Percentiles rank a stretch among this genome's conserved stretches.
Evolutionary conservation across 2,113 vertebrate species (phyloP).

Genomic region (Corythornis madagascariensis): DNA sequence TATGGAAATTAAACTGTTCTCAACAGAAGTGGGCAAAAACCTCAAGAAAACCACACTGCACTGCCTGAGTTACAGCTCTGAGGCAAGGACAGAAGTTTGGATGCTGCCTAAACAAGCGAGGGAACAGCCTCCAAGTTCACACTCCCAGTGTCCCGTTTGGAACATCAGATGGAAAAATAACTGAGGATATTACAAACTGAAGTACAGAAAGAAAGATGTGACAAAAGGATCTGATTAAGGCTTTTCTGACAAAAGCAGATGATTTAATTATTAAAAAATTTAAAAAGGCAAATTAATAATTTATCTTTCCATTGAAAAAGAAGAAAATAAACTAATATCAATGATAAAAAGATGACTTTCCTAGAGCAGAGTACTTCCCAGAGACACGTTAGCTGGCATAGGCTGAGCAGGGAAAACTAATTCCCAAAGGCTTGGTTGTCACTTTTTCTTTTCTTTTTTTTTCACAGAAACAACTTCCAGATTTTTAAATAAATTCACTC

Average conservation of each 20-base stretch:
- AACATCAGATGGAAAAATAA: conserved; percentile 7
- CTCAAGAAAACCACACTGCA: not conserved
- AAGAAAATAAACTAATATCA: not conserved
- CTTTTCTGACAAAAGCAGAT: conserved; percentile 1
- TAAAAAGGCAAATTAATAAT: not conserved
- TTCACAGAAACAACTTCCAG: not conserved
- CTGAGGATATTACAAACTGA: conserved; percentile 12
- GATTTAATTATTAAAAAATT: not conserved
- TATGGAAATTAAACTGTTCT: conserved; percentile 9
- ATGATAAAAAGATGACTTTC: not conserved
- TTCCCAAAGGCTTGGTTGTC: not conserved
- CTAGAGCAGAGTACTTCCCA: not conserved
- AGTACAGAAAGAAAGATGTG: not conserved
- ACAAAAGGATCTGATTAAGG: conserved; percentile 24
- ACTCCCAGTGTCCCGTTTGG: not conserved
- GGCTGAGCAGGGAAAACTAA: not conserved
- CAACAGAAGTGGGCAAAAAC: not conserved
- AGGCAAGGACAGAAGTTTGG: not conserved
- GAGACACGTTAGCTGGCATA: not conserved
- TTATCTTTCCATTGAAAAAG: not conserved
- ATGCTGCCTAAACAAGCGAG: not conserved
- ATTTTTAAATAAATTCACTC: not conserved
- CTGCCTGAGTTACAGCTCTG: not conserved
- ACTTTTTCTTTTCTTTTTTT: not conserved
- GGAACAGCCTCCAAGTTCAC: conserved; percentile 4